These are phyloP conservation scores for Ciconia stormi DNA, from an alignment of 2,113 vertebrate species.

Conservation along the genomic window DNA sequence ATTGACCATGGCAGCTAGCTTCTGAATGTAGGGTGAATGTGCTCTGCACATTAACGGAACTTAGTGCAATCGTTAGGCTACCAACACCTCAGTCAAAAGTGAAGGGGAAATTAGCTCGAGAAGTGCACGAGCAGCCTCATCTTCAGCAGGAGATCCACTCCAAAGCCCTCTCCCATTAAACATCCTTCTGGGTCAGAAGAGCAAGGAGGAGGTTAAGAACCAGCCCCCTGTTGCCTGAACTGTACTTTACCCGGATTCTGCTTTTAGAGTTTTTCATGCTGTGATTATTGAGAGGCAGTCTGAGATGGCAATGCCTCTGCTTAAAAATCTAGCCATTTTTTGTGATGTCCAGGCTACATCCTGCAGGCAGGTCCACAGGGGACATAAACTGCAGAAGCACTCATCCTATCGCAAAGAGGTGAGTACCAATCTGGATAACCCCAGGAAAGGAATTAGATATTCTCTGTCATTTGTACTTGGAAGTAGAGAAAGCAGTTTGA, in stretches of 20 bases:
- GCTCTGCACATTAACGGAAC: background rate
- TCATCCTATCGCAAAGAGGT: background rate
- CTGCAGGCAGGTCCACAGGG: background rate
- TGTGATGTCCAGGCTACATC: background rate
- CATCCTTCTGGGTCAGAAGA: background rate
- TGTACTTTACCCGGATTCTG: background rate
- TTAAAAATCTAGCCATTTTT: background rate
- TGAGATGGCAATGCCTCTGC: background rate
- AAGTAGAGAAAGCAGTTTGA: background rate
- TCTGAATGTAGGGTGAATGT: background rate
- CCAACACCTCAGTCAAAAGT: background rate
- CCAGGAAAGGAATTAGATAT: background rate
- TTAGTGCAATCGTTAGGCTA: background rate
- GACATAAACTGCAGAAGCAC: background rate
- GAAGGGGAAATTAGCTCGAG: background rate
- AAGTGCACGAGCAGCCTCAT: background rate
- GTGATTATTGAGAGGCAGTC: conserved; percentile 1
- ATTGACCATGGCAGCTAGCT: background rate
- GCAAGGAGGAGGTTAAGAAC: background rate
- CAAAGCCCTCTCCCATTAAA: conserved; percentile 3
- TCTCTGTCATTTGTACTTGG: background rate
- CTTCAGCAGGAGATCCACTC: conserved; percentile 24
- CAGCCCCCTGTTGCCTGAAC: background rate
- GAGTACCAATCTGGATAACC: background rate
- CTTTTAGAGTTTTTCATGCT: conserved; percentile 1